Evolutionary conservation across 1,140 invertebrate genomes (phyloP).

Genomic region (Calephelis nemesis): DNA sequence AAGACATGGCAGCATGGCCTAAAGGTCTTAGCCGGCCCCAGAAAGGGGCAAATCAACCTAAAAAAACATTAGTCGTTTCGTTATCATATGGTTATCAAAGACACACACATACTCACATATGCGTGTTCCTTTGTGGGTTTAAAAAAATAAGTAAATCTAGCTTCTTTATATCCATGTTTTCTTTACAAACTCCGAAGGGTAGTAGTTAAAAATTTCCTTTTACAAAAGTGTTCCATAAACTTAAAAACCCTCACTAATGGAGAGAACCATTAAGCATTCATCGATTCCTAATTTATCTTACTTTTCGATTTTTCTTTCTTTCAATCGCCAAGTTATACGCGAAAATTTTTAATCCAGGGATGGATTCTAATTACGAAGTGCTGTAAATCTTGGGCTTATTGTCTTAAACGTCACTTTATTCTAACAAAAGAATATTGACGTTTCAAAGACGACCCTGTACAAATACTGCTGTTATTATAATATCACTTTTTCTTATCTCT

Average conservation of each 20-base stretch:
- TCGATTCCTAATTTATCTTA: slow-evolving; percentile 73
- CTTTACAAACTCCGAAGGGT: slow-evolving; percentile 55
- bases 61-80: too few species aligned
- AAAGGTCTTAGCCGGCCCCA: too few species aligned
- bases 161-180: slow-evolving; percentile 34
- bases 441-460: background rate
- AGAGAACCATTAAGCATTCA: slow-evolving; percentile 69
- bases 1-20: too few species aligned
- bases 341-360: slow-evolving; percentile 41
- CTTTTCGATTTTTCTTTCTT: slow-evolving; percentile 65
- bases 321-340: slow-evolving; percentile 56
- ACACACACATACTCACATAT: too few species aligned
- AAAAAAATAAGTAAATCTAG: background rate
- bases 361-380: slow-evolving; percentile 49
- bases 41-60: too few species aligned
- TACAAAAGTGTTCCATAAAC: slow-evolving; percentile 60
- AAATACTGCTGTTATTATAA: background rate
- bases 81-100: too few species aligned
- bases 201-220: slow-evolving; percentile 64
- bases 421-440: slow-evolving; percentile 8
- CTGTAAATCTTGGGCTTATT: slow-evolving; percentile 50
- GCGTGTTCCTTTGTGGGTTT: background rate
- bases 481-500: background rate
- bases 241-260: slow-evolving; percentile 70
- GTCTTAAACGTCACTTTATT: slow-evolving; percentile 24